phyloP scores from a whole-genome alignment of 2,888 invertebrate genomes.

The Villa cingulata region DNA sequence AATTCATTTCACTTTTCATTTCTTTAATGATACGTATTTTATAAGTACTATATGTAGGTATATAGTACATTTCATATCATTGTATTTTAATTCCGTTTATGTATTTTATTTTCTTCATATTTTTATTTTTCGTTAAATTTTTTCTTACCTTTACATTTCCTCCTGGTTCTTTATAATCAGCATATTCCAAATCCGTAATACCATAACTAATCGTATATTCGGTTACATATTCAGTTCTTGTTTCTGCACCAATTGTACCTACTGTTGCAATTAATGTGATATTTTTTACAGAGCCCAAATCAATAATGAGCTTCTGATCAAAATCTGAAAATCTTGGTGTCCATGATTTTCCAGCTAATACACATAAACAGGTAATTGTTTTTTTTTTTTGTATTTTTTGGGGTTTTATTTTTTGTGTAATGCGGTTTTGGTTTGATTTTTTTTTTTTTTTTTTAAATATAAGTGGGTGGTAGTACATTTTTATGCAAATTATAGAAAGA shows the following conservation, averaged over 20 bases:
- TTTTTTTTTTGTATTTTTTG: constrained; percentile 1
- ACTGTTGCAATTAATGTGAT: constrained; percentile 80
- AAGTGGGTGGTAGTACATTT: too few relatives aligned
- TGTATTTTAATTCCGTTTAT: neutral
- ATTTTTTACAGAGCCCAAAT: constrained; percentile 77
- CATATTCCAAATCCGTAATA: constrained; percentile 77
- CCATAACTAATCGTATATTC: constrained; percentile 91
- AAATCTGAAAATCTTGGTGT: constrained; percentile 82
- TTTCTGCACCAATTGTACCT: constrained; percentile 53
- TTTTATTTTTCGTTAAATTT: neutral
- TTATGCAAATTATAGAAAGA: constrained; percentile 4
- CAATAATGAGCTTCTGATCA: constrained; percentile 80
- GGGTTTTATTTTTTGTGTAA: too few relatives aligned
- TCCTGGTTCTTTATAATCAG: constrained; percentile 76
- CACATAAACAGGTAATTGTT: neutral
- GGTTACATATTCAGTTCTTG: constrained; percentile 81
- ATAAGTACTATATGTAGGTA: too few relatives aligned
- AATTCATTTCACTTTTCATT: too few relatives aligned
- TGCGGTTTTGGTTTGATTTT: too few relatives aligned
- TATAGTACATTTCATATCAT: neutral
- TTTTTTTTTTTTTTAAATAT: too few relatives aligned
- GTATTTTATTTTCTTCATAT: neutral
- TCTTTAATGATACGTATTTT: too few relatives aligned
- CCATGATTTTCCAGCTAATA: constrained; percentile 86
- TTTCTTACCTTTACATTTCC: constrained; percentile 74